Evolutionary conservation across 2,888 invertebrate genomes (phyloP), one percentile per base, ranked within the genome.

Genomic region (Ommatoiulus sabulosus): DNA sequence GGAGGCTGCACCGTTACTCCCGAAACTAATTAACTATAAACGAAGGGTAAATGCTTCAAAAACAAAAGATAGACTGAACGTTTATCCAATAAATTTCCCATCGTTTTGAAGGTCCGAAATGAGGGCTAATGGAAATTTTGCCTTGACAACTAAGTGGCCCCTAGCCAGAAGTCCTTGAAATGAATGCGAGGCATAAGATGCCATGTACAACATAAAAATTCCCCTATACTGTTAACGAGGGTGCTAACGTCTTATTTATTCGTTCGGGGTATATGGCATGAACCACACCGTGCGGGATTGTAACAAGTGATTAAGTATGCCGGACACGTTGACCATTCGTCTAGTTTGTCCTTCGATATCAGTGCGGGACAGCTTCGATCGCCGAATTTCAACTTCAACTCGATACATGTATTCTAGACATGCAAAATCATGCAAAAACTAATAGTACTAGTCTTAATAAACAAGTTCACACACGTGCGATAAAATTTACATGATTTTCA

Each of bases 61-160:
- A 10, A 72, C 7, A 20, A 24, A 72, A 7, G 4, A 20, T 63
- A 4, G n/a, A 72, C 8, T 52, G 17, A 52, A 52, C 52, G 17
- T 12, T 52, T 52, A 52, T 52, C 52, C 8, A 52, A 52, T n/a
- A n/a, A 17, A 24, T 72, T 72, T 72, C 72, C 72, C 72, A 72
- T 24, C 72, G 72, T 72, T 24, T 8, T 20, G 24, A 72, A 20
- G 20, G 72, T 72, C 20, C 72, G 24, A 72, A 72, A 72, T 72
- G 24, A 24, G 72, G 72, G 72, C 72, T 72, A 63, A 20, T n/a
- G 63, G 72, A 20, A 24, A 24, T 72, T 72, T 72, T 72, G 8
- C 72, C 72, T 72, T 72, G 72, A 72, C 72, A 72, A 24, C 20
- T 72, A 72, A 72, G 72, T 72, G 24, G 72, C 72, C 72, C 72